Evolutionary conservation across 2,888 invertebrate species (phyloP).

Genomic region (Drosophila prolongata): DNA sequence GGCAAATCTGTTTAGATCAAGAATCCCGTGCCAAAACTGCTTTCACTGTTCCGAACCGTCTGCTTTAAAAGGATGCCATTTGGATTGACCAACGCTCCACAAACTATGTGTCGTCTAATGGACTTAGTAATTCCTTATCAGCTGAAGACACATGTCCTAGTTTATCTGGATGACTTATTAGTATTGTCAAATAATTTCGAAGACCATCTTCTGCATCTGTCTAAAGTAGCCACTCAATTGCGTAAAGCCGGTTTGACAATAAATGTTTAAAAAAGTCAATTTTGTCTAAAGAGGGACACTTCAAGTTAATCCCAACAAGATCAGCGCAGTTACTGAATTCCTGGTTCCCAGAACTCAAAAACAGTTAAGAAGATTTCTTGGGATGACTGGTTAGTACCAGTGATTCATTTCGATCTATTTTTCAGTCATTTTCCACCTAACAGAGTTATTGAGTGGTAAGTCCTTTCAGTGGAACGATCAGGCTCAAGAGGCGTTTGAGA

Average conservation of each 20-base stretch:
- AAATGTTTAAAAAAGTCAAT: background rate
- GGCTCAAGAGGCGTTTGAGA: background rate
- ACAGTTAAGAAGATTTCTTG: background rate
- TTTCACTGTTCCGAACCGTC: too few relatives aligned
- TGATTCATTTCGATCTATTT: background rate
- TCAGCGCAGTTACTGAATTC: background rate
- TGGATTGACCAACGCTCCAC: too few relatives aligned
- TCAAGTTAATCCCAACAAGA: background rate
- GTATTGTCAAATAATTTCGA: background rate
- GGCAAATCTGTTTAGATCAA: too few relatives aligned
- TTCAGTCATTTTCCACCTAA: too few relatives aligned
- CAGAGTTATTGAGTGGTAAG: too few relatives aligned
- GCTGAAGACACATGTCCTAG: background rate
- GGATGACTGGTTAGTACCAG: slow-evolving; percentile 4
- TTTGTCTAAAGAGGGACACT: too few relatives aligned
- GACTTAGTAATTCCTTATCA: background rate
- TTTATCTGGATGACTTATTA: background rate
- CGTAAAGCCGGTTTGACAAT: background rate
- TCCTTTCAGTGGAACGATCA: background rate
- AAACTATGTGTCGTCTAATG: slow-evolving; percentile 5
- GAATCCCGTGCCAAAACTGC: too few relatives aligned
- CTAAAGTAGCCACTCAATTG: background rate
- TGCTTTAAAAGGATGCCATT: too few relatives aligned
- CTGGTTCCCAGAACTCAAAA: background rate
- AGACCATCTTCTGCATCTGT: background rate